Conservation (phyloP, 2,888 invertebrate genomes). For the Isoperla grammatica region DNA sequence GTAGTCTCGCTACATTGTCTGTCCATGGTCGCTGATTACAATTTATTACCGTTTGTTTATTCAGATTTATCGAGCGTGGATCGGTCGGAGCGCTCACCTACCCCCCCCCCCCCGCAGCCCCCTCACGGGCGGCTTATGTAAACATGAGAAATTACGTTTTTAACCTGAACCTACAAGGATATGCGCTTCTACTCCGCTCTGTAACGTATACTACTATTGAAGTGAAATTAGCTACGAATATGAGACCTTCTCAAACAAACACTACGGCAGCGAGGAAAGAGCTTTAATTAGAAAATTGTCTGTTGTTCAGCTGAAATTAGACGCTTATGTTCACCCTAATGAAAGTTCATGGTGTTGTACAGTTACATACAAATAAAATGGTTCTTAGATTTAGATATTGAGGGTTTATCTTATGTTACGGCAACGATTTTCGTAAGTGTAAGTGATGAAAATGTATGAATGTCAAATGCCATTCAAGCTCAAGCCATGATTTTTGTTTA, state of each 20-base stretch:
- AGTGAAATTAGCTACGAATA: background rate
- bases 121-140: background rate
- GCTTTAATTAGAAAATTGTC: constrained; percentile 9
- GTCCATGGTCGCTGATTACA: background rate
- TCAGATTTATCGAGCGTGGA: constrained; percentile 12
- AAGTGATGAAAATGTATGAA: too few relatives aligned
- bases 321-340: too few relatives aligned
- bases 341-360: too few relatives aligned
- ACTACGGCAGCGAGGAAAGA: background rate
- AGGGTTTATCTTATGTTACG: too few relatives aligned
- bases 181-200: background rate
- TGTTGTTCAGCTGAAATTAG: too few relatives aligned
- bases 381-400: too few relatives aligned
- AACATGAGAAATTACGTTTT: constrained; percentile 14
- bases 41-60: constrained; percentile 13
- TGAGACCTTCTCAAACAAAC: background rate
- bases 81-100: background rate
- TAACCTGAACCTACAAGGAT: constrained; percentile 8
- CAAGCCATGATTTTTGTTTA: too few relatives aligned
- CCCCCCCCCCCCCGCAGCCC: background rate
- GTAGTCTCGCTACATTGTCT: background rate
- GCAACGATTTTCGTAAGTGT: too few relatives aligned
- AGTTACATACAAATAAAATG: too few relatives aligned
- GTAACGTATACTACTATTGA: constrained; percentile 2
- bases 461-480: too few relatives aligned